Evolutionary conservation across 2,888 invertebrate species (phyloP), one percentile per base, ranked within the genome.

Genomic region (Ophion obscuratus): DNA sequence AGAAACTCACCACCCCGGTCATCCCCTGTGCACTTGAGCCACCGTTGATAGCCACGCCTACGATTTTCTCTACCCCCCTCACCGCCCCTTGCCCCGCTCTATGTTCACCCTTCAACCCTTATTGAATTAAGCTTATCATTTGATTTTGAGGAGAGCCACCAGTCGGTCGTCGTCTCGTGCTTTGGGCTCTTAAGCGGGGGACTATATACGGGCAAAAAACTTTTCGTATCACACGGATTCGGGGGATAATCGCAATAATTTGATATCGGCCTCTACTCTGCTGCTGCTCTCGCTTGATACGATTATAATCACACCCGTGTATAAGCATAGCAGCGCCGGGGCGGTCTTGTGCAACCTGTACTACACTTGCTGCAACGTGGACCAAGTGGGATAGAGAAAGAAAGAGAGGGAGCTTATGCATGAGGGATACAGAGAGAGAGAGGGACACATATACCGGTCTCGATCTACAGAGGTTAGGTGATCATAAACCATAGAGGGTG

Each of bases 101-200:
- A 82, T 61, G 81, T 86, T 90, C 90, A 90, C 90, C 91, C 90
- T 88, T 86, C 85, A 82, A 81, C 83, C 87, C 87, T 91, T 94
- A 93, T 94, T 93, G 94, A 94, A 94, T 94, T 94, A 94, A 94
- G 93, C 94, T 94, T 93, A 94, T 94, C 94, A 94, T 94, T 94
- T 94, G 94, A 94, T 94, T 94, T 94, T 92, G 93, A 93, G 93
- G 92, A 93, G 93, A 93, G 92, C 92, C 93, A 92, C 93, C 93
- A 92, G 93, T 93, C 93, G 93, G 94, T 93, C 68, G 80, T 92
- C 77, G 93, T 92, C 91, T 93, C 93, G 92, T 73, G 66, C 66
- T 80, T 64, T 71, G 57, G 24, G 24, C 80, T 80, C 91, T 91
- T 93, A 92, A 93, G 90, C 93, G 92, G 92, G 91, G 92, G 79